Base-by-base conservation (phyloP, 2,888 invertebrate species). In the Buathra laborator region DNA sequence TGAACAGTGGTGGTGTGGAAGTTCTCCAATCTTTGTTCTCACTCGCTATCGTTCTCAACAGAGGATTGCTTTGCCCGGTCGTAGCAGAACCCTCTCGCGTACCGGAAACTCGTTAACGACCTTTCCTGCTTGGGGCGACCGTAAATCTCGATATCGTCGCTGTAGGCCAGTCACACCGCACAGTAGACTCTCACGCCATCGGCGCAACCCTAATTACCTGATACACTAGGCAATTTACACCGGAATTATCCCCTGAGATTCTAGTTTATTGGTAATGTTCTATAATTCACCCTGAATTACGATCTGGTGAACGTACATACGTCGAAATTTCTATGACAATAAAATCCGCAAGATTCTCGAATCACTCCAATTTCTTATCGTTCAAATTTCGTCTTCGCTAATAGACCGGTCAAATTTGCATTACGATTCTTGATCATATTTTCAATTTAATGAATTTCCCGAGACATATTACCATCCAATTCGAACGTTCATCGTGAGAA, bases 71-170 rank as follows among this genome's bases (percentile, higher is more conserved):
- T 12, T 14, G 64, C 64, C 16, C n/a, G 37, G 37, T 66, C 37
- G 64, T n/a, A 43, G 43, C 37, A 64, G 24, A 43, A n/a, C 29
- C 53, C 74, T 81, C 56, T 81, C 48, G 46, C 37, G 66, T 51
- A 44, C 77, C 46, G 62, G 75, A 48, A 74, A 78, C 81, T 79
- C 81, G 83, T 84, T 88, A 88, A 88, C 77, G 85, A 85, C 83
- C 86, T 83, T 86, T 79, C 86, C 77, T 66, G 66, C 76, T 67
- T 72, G 32, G 74, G 83, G 82, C 84, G 82, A 79, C 86, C 89
- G 89, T 91, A 90, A 90, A 90, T 90, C 89, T 88, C 87, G 90
- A 91, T 90, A 89, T 88, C 87, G 86, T 79, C 71, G 75, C 86
- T 86, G 87, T 75, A 79, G 59, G 74, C 81, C 83, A 44, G 44